A percentile compares a stretch with the other conserved stretches of the same genome.
Evolutionary conservation across 2,797 vertebrate species (phyloP).

Genomic region (Euthynnus affinis): DNA sequence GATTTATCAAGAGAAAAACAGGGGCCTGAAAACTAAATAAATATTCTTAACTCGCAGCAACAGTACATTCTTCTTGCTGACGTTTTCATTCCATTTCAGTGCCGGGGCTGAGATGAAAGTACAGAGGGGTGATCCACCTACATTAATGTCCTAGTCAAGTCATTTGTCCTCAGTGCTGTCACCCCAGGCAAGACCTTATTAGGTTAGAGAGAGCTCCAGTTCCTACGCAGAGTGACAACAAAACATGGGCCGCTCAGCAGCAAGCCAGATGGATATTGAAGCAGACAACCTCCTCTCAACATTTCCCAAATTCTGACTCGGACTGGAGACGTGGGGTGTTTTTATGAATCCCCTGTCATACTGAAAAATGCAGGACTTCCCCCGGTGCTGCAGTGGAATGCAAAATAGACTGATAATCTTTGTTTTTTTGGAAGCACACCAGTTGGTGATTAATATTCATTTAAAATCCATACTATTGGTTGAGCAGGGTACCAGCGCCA

Average conservation of each 20-base stretch:
- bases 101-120: slow-evolving; percentile 64
- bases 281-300: slow-evolving; percentile 72
- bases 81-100: slow-evolving; percentile 74
- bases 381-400: slow-evolving; percentile 37
- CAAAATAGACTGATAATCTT: slow-evolving; percentile 29
- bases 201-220: slow-evolving; percentile 72
- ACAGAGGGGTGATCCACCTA: slow-evolving; percentile 73
- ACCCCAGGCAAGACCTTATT: slow-evolving; percentile 76
- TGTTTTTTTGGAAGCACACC: neutral
- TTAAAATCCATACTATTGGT: slow-evolving; percentile 47
- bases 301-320: slow-evolving; percentile 60
- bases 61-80: slow-evolving; percentile 75
- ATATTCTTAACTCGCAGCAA: slow-evolving; percentile 65
- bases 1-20: slow-evolving; percentile 65
- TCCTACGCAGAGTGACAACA: slow-evolving; percentile 72
- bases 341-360: slow-evolving; percentile 48
- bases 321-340: slow-evolving; percentile 39
- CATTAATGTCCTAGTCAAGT: slow-evolving; percentile 76
- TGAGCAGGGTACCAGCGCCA: slow-evolving; percentile 25
- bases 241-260: slow-evolving; percentile 68
- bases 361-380: slow-evolving; percentile 59
- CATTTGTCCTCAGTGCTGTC: slow-evolving; percentile 75
- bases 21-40: slow-evolving; percentile 65
- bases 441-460: slow-evolving; percentile 20
- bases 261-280: slow-evolving; percentile 64